phyloP scores from a whole-genome alignment of 1,140 invertebrate genomes.

The Atta cephalotes region DNA sequence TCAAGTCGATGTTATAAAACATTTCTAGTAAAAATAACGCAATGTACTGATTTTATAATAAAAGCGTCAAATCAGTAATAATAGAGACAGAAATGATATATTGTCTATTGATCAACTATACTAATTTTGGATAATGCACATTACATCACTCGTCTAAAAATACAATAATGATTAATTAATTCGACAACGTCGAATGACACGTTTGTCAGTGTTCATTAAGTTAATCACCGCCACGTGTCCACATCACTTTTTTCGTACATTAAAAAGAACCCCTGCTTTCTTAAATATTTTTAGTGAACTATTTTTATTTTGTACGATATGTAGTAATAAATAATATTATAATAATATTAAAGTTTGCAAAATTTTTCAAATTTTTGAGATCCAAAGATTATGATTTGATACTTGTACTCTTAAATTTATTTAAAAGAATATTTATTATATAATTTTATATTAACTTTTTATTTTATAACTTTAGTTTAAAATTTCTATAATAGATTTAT shows the following conservation, averaged over 20 bases:
- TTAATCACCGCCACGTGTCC: constrained; percentile 5
- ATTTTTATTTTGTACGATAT: not conserved
- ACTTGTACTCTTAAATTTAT: not conserved
- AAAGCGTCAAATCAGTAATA: not conserved
- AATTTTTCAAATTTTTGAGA: not conserved
- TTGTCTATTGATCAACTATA: not conserved
- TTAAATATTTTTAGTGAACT: not conserved
- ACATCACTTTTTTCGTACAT: not conserved
- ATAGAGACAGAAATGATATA: constrained; percentile 11
- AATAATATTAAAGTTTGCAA: not conserved
- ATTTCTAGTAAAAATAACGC: not conserved
- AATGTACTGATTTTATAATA: not conserved
- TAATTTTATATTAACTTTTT: not conserved
- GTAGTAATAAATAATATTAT: not conserved
- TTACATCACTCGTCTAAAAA: not conserved
- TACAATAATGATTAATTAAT: constrained; percentile 29
- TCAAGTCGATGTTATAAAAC: not conserved
- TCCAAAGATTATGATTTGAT: not conserved
- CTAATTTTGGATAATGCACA: not conserved
- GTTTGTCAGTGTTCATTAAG: constrained; percentile 10
- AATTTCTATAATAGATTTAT: not conserved
- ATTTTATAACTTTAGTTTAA: not conserved
- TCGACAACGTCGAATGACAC: not conserved
- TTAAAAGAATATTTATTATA: not conserved
- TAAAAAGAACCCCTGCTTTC: not conserved